Base-by-base conservation (phyloP, 2,888 invertebrate species). In the Isotomurus palustris region DNA sequence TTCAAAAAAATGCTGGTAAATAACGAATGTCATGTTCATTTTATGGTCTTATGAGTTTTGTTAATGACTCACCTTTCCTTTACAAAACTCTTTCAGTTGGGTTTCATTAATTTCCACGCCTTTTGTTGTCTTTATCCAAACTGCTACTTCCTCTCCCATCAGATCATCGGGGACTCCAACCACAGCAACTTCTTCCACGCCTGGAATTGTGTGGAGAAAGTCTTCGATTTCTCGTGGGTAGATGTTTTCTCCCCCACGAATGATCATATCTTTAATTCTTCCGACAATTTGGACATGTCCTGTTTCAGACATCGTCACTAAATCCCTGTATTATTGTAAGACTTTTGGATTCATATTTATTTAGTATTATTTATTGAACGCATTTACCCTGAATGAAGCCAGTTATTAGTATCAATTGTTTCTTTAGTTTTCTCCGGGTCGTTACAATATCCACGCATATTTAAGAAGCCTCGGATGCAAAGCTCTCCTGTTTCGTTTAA, bases 231-330 rank as follows among this genome's bases (percentile, higher is more conserved):
- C 79, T 29, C 83, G 83, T 0, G 91, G 90, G 63, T 85, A 88
- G 55, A 91, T 84, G 72, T 90, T 90, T 75, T 89, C 88, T 27
- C 90, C 90, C 0, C 89, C 89, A 58, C 88, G 76, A 40, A 88
- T 86, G 32, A 90, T 83, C 77, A 89, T 82, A 64, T 90, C 89
- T 72, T 88, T 89, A 3, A 85, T 72, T 45, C 89, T 77, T 0
- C 89, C 90, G 5, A 87, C 82, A 38, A 89, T 79, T 58, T 77
- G 76, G 0, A 84, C 85, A 72, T 86, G 87, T 0, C 88, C 88
- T 62, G 85, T 80, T 69, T 82, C 79, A 38, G 79, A 78, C 63
- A 91, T 77, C 0, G 82, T 73, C 62, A 85, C 86, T 62, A 83
- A 80, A 74, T 91, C 90, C 0, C 87, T 87, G 74, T 3, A 71